Evolutionary conservation across 2,888 invertebrate genomes (phyloP), one percentile per base, ranked within the genome.

Genomic region (Copidosoma aretas): DNA sequence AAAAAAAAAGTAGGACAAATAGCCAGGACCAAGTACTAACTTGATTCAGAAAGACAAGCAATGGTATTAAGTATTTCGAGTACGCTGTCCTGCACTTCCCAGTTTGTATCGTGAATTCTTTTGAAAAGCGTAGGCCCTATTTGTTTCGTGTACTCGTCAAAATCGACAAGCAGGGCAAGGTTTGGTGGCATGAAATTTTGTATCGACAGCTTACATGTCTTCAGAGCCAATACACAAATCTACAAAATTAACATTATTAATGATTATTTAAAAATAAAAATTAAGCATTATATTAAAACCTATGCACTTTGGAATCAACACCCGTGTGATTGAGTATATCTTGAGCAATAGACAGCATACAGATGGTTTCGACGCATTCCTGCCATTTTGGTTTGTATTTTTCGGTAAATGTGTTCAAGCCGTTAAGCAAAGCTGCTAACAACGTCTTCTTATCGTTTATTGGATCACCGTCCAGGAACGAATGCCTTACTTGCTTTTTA

Each of bases 71-170:
- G 83, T 52, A 93, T 84, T 80, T 94, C 93, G 32, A 93, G 79
- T 0, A 92, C 90, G 5, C 91, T 91, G 75, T 94, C 93, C 51
- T 93, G 86, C 1, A 93, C 89, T 81, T 93, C 93, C 94, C 93
- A 94, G 60, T 89, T 86, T 4, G 86, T 82, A 78, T 92, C 92
- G 74, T 91, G 90, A 79, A 93, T 84, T 78, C 91, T 90, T 80
- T 88, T 87, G 60, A 88, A 88, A 8, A 94, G 86, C 15, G 91
- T 87, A 15, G 88, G 87, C 0, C 91, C 91, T 12, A 93, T 82
- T 69, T 88, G 87, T 70, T 89, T 86, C 80, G 92, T 87, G 0
- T 89, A 85, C 25, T 83, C 80, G 61, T 89, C 85, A 21, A 89
- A 87, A 76, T 93, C 91, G 71, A 92, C 86, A 10, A 93, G 84